Conservation (phyloP, 2,888 invertebrate genomes). For the Drosophila macrospina region DNA sequence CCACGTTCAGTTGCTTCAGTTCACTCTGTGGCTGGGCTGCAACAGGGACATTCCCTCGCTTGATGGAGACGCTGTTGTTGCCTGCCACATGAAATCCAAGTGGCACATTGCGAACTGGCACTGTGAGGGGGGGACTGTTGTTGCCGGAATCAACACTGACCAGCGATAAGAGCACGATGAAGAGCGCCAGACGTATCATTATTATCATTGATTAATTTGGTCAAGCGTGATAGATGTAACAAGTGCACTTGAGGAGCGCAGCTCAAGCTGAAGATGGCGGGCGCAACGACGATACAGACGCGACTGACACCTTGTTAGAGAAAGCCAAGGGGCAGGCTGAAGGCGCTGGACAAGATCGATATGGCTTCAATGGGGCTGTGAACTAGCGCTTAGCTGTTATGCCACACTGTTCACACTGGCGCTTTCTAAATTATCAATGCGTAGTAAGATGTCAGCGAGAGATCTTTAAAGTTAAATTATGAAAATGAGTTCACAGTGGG, state of each 20-base stretch:
- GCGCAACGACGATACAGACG: conserved; percentile 23
- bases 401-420: conserved; percentile 26
- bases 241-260: conserved; percentile 30
- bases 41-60: conserved; percentile 25
- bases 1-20: not conserved
- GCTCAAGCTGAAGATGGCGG: conserved; percentile 12
- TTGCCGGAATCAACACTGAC: conserved; percentile 75
- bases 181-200: conserved; percentile 66
- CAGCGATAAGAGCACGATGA: conserved; percentile 64
- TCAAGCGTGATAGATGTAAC: conserved; percentile 1
- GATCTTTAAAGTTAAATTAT: conserved; percentile 37
- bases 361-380: conserved; percentile 10
- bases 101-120: conserved; percentile 44
- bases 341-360: conserved; percentile 11
- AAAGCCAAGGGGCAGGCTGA: conserved; percentile 16
- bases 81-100: conserved; percentile 30
- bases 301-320: conserved; percentile 24
- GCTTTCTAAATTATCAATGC: conserved; percentile 73
- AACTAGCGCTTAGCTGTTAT: conserved; percentile 39
- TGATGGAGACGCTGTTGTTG: conserved; percentile 17
- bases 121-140: conserved; percentile 32
- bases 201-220: conserved; percentile 33
- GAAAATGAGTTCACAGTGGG: conserved; percentile 50
- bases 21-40: conserved; percentile 12
- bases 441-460: conserved; percentile 19